These are phyloP conservation scores for Dolichoris vasculosae DNA, from an alignment of 1,140 invertebrate species.

Conservation along the genomic window DNA sequence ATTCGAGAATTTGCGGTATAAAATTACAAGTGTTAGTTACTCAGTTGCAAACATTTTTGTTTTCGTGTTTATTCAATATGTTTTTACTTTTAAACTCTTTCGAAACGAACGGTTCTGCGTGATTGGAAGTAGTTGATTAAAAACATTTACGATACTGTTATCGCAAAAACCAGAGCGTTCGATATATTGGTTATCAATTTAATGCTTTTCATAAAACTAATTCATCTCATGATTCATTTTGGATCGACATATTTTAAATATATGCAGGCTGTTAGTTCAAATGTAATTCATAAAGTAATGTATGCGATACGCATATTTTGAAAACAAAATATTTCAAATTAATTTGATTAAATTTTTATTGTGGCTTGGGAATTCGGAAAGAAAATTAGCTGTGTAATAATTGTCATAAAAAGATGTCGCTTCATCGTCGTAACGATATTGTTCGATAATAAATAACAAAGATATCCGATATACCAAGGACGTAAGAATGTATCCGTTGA, in stretches of 20 bases:
- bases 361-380: no score
- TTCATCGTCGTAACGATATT: no score
- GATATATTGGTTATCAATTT: constrained; percentile 6
- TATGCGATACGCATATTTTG: background rate
- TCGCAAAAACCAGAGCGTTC: background rate
- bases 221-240: constrained; percentile 22
- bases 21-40: background rate
- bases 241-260: background rate
- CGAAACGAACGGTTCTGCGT: constrained; percentile 22
- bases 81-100: constrained; percentile 22
- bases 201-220: constrained; percentile 15
- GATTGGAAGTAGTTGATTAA: constrained; percentile 39
- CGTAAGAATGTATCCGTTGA: no score
- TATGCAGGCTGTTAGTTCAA: background rate
- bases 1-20: background rate
- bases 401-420: no score
- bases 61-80: constrained; percentile 33
- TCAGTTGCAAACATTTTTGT: background rate
- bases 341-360: no score
- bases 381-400: no score
- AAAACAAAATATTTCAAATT: no score
- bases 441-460: no score
- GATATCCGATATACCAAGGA: no score
- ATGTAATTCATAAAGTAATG: background rate
- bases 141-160: constrained; percentile 4